Evolutionary conservation across 2,888 invertebrate genomes (phyloP).

Genomic region (Oligia strigilis): DNA sequence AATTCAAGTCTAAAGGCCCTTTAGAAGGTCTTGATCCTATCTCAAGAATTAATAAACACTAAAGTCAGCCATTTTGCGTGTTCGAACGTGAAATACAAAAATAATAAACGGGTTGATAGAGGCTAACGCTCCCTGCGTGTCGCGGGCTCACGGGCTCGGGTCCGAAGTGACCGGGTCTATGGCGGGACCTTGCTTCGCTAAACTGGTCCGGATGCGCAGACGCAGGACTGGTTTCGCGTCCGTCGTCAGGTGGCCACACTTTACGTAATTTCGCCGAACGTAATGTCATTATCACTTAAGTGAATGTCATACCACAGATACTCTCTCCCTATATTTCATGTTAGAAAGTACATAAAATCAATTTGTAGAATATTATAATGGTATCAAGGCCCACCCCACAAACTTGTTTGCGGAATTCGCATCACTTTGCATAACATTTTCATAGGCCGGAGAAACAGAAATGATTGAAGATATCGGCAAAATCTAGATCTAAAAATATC

Average conservation of each 20-base stretch:
- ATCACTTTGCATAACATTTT: conserved; percentile 50
- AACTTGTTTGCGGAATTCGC: conserved; percentile 46
- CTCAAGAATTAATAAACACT: conserved; percentile 50
- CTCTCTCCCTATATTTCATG: conserved; percentile 60
- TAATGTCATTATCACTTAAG: conserved; percentile 72
- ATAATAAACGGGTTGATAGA: conserved; percentile 75
- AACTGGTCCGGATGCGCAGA: conserved; percentile 64
- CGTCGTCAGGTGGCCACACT: conserved; percentile 76
- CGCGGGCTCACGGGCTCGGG: conserved; percentile 47
- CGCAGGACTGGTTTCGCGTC: conserved; percentile 79
- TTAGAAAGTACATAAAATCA: conserved; percentile 51
- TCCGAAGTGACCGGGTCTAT: conserved; percentile 73
- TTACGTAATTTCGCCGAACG: conserved; percentile 80
- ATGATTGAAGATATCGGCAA: conserved; percentile 28
- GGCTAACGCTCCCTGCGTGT: conserved; percentile 72
- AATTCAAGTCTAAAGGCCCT: not conserved
- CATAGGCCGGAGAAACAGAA: conserved; percentile 29
- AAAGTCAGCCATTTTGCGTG: conserved; percentile 68
- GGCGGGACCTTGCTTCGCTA: conserved; percentile 85
- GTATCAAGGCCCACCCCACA: conserved; percentile 24
- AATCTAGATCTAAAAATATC: conserved; percentile 43
- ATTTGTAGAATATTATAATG: conserved; percentile 32
- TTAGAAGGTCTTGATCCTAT: conserved; percentile 13
- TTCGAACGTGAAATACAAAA: conserved; percentile 68
- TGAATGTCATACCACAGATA: conserved; percentile 42